Conservation (phyloP, 35 echinoderm and acorn worm genomes). For the Apostichopus japonicus region DNA sequence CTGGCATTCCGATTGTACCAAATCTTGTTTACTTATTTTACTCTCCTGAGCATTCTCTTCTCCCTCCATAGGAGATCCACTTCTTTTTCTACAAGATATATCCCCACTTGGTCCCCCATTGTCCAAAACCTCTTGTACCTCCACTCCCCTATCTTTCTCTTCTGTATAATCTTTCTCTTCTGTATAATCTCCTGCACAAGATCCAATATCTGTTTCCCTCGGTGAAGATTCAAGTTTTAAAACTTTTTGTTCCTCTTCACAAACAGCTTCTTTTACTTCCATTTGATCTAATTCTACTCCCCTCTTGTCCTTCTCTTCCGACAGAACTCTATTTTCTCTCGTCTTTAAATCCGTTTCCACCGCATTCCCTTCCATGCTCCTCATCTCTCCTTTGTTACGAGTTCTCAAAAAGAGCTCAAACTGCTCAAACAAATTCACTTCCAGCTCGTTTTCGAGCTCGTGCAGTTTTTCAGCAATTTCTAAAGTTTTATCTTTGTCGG, state of each 20-base stretch:
- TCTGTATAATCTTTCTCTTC: too few relatives aligned
- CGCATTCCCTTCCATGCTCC: not conserved
- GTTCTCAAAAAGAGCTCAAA: slow-evolving; percentile 16
- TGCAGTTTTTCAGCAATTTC: slow-evolving; percentile 9
- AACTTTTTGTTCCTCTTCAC: not conserved
- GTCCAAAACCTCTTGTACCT: not conserved
- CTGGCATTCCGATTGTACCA: not conserved
- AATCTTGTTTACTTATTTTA: not conserved
- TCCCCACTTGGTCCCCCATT: not conserved
- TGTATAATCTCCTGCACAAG: not conserved
- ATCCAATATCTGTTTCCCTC: not conserved
- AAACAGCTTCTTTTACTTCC: not conserved
- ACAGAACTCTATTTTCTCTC: not conserved
- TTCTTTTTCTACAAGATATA: not conserved
- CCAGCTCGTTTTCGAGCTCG: not conserved
- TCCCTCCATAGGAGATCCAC: not conserved
- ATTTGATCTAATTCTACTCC: not conserved
- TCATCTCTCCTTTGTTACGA: not conserved
- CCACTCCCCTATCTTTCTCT: too few relatives aligned
- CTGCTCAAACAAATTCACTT: slow-evolving; percentile 13
- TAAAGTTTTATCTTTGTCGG: not conserved
- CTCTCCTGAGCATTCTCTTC: not conserved
- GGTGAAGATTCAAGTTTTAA: not conserved
- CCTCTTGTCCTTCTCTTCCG: not conserved
- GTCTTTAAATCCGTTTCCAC: not conserved